A percentile compares a stretch with the other conserved stretches of the same genome.
Conservation (phyloP, 2,888 invertebrate genomes). For the Imbricaverruca yamaguchii region DNA sequence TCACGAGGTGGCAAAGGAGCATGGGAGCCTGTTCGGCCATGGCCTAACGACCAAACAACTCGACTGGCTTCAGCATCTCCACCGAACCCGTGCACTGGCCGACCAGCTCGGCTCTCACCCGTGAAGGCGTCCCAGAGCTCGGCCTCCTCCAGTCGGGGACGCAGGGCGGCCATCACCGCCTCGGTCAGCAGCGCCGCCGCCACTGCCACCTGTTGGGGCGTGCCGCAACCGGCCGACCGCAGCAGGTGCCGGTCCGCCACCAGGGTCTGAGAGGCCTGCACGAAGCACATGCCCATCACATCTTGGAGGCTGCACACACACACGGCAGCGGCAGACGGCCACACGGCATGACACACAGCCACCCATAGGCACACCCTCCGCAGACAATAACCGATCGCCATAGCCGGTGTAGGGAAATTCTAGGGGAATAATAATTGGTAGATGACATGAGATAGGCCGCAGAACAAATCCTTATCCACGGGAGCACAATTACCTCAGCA, state of each 20-base stretch:
- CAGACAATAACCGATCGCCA: too few species aligned
- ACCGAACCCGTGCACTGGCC: background rate
- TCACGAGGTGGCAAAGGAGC: too few species aligned
- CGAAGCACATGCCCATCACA: background rate
- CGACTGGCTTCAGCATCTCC: background rate
- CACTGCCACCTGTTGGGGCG: background rate
- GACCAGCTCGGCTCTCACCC: background rate
- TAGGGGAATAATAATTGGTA: too few species aligned
- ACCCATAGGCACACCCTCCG: too few species aligned
- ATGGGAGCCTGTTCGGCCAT: too few species aligned
- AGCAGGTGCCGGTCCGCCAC: background rate
- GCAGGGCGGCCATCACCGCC: background rate
- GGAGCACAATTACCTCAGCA: too few species aligned
- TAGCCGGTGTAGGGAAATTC: too few species aligned
- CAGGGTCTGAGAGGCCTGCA: background rate
- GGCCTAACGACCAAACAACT: slow-evolving; percentile 36
- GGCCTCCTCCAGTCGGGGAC: background rate
- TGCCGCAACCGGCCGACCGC: background rate
- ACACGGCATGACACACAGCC: too few species aligned
- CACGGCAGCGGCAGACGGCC: too few species aligned
- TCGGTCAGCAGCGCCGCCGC: background rate
- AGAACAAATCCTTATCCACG: too few species aligned
- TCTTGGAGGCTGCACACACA: too few species aligned
- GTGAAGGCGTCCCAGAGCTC: background rate
- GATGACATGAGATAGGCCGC: too few species aligned